phyloP scores from a whole-genome alignment of 2,797 vertebrate genomes.

The Ceryle rudis region DNA sequence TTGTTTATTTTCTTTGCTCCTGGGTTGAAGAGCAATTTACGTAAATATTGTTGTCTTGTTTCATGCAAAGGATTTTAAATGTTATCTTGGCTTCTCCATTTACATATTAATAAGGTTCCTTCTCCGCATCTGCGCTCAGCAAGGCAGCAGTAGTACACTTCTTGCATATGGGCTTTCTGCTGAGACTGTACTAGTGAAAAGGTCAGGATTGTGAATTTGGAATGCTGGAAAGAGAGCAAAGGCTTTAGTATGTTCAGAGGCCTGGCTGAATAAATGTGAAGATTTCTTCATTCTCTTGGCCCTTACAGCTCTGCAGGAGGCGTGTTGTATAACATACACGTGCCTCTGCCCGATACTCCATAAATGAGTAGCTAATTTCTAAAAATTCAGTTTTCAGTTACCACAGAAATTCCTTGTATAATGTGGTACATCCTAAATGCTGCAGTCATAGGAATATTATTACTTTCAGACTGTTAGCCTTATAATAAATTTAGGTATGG shows the following conservation, averaged over 20 bases:
- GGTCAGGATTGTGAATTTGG: constrained; percentile 1
- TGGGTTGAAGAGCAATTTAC: neutral
- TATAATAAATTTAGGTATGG: neutral
- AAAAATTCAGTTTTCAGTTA: neutral
- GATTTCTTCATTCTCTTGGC: neutral
- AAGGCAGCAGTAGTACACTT: neutral
- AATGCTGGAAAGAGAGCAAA: neutral
- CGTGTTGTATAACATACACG: neutral
- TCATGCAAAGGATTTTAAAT: neutral
- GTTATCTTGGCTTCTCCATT: neutral
- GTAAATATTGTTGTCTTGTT: constrained; percentile 11
- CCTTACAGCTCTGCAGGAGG: neutral
- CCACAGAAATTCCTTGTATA: neutral
- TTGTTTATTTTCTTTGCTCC: neutral
- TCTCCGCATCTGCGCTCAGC: constrained; percentile 12
- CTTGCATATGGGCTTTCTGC: constrained; percentile 36
- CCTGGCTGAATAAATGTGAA: neutral
- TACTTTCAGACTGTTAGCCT: neutral
- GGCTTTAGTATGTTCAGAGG: neutral
- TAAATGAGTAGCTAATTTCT: neutral
- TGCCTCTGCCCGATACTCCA: neutral
- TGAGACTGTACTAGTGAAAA: constrained; percentile 12
- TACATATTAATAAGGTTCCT: constrained; percentile 5
- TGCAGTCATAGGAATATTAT: neutral
- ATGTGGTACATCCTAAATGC: neutral